These are phyloP conservation scores for Quadriops clusia DNA, from an alignment of 2,888 invertebrate genomes.

Conservation along the genomic window DNA sequence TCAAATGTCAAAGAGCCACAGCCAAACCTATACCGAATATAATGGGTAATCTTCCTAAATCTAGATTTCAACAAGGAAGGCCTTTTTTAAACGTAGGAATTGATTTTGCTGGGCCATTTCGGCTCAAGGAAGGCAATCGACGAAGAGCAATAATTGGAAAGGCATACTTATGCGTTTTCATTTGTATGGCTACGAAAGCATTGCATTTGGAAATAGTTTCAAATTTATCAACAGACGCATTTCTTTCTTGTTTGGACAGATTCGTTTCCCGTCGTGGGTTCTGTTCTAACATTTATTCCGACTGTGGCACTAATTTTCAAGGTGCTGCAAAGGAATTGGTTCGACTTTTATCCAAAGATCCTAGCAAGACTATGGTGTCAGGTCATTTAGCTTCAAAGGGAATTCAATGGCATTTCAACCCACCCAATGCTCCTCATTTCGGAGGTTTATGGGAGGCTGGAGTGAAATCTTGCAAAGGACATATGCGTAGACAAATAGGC, in stretches of 20 bases:
- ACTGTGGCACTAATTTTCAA: conserved; percentile 5
- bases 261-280: conserved; percentile 3
- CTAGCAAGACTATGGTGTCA: not conserved
- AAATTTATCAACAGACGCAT: conserved; percentile 1
- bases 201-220: conserved; percentile 4
- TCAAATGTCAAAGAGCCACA: too few relatives aligned
- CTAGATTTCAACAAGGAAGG: not conserved
- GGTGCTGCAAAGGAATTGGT: not conserved
- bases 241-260: conserved; percentile 2
- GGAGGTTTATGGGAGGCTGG: conserved; percentile 30
- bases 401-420: conserved; percentile 25
- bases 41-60: conserved; percentile 4
- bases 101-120: conserved; percentile 4
- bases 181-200: conserved; percentile 5
- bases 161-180: conserved; percentile 3
- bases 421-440: conserved; percentile 23
- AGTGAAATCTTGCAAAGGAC: conserved; percentile 25
- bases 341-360: too few relatives aligned
- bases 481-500: conserved; percentile 21
- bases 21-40: too few relatives aligned
- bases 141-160: not conserved
- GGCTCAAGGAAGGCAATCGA: not conserved
- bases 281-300: not conserved
- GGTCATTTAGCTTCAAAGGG: not conserved
- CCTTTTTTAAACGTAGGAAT: conserved; percentile 1